phyloP scores from a whole-genome alignment of 92 coral and sea anemone genomes.

The Siderastrea radians region DNA sequence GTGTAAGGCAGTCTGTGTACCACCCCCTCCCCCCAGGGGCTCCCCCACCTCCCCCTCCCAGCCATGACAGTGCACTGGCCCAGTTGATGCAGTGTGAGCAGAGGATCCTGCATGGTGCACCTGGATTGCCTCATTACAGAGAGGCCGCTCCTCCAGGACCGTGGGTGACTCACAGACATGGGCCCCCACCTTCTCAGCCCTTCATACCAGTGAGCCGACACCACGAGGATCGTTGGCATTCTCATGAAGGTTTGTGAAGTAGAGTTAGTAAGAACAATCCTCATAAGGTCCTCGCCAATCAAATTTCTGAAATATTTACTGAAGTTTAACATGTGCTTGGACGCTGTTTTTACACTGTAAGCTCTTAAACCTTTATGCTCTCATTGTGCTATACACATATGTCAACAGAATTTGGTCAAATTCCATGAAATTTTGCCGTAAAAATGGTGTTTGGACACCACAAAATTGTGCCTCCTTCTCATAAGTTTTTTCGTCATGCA shows the following conservation, averaged over 20 bases:
- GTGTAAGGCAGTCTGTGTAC: conserved; percentile 58
- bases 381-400: too few relatives aligned
- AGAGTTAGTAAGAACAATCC: not conserved
- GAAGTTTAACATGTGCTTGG: too few relatives aligned
- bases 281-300: too few relatives aligned
- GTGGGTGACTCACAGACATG: conserved; percentile 77
- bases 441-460: too few relatives aligned
- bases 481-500: too few relatives aligned
- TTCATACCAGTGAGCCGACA: conserved; percentile 77
- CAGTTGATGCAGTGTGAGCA: conserved; percentile 96
- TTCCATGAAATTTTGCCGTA: too few relatives aligned
- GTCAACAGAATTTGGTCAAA: too few relatives aligned
- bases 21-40: conserved; percentile 46
- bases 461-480: too few relatives aligned
- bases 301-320: too few relatives aligned
- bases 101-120: conserved; percentile 72
- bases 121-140: conserved; percentile 72
- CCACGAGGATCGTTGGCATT: conserved; percentile 80
- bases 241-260: conserved; percentile 34
- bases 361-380: too few relatives aligned
- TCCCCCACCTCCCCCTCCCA: conserved; percentile 55
- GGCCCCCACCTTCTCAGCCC: conserved; percentile 74
- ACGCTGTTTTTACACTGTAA: too few relatives aligned
- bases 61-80: conserved; percentile 88
- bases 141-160: conserved; percentile 75